Conservation (phyloP, 2,113 vertebrate genomes). For the Arvicanthis niloticus region DNA sequence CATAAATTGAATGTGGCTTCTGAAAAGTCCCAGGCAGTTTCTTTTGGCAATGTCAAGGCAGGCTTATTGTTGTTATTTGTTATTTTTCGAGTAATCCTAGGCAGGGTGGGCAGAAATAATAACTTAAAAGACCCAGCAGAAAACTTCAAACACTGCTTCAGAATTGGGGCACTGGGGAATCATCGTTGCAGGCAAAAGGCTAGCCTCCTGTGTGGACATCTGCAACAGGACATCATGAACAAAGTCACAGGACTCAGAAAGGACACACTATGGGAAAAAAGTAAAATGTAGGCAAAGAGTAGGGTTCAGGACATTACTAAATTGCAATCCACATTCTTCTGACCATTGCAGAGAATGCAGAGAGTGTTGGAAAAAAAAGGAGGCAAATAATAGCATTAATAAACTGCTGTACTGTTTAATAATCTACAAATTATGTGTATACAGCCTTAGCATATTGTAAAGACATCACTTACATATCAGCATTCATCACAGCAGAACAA, state of each 20-base stretch:
- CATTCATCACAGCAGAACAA: background rate
- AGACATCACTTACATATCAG: background rate
- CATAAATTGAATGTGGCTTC: conserved; percentile 80
- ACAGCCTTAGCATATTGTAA: background rate
- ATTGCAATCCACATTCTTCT: background rate
- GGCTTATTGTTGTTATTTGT: conserved; percentile 72
- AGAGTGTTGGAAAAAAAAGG: background rate
- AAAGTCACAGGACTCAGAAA: conserved; percentile 6
- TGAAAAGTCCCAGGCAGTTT: conserved; percentile 77
- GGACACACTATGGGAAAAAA: background rate
- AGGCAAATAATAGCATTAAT: background rate
- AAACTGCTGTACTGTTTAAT: background rate
- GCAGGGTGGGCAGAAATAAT: conserved; percentile 65
- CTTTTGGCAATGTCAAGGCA: conserved; percentile 67
- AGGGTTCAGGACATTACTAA: background rate
- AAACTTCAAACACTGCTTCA: conserved; percentile 63
- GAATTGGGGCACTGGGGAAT: conserved; percentile 8
- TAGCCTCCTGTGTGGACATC: background rate
- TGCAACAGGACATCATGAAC: background rate
- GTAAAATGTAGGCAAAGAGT: background rate
- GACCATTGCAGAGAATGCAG: background rate
- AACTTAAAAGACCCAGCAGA: conserved; percentile 69
- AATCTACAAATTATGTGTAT: background rate
- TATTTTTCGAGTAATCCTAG: conserved; percentile 22
- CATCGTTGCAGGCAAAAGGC: background rate